phyloP scores from a whole-genome alignment of 1,140 invertebrate genomes.

The Brachionus manjavacas region DNA sequence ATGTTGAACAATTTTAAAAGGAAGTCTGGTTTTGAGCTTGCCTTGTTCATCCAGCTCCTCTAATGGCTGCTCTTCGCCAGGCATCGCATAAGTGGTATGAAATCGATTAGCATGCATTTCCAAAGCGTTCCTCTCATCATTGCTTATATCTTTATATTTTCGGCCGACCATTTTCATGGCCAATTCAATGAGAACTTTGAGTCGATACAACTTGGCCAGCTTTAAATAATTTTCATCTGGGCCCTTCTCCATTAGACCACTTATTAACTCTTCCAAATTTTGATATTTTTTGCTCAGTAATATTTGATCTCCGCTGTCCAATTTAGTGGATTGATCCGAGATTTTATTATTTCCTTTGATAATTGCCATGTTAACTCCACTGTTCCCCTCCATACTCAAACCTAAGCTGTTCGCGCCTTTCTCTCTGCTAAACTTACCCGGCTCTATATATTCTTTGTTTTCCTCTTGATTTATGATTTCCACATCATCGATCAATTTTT shows the following conservation, averaged over 20 bases:
- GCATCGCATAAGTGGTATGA: constrained; percentile 38
- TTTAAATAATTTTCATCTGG: constrained; percentile 18
- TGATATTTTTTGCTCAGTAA: constrained; percentile 33
- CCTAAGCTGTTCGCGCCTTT: constrained; percentile 3
- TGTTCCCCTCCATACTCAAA: constrained; percentile 24
- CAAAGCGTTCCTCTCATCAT: constrained; percentile 6
- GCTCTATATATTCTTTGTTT: neutral
- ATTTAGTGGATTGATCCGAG: neutral
- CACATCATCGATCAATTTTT: constrained; percentile 16
- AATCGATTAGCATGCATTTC: constrained; percentile 27
- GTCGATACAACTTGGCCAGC: neutral
- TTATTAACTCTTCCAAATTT: constrained; percentile 25
- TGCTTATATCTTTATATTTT: constrained; percentile 30
- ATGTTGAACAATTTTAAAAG: constrained; percentile 30
- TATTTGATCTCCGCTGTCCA: neutral
- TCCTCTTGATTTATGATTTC: constrained; percentile 20
- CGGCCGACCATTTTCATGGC: constrained; percentile 33
- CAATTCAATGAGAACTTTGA: constrained; percentile 39
- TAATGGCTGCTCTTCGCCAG: constrained; percentile 9
- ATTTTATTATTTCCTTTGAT: neutral
- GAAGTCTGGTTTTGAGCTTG: neutral
- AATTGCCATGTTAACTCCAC: constrained; percentile 34
- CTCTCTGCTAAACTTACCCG: neutral
- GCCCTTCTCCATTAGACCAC: neutral
- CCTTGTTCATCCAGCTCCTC: constrained; percentile 25